Conservation (phyloP, 1,140 invertebrate genomes). For the fruit fly (Drosophila melanogaster) region DNA sequence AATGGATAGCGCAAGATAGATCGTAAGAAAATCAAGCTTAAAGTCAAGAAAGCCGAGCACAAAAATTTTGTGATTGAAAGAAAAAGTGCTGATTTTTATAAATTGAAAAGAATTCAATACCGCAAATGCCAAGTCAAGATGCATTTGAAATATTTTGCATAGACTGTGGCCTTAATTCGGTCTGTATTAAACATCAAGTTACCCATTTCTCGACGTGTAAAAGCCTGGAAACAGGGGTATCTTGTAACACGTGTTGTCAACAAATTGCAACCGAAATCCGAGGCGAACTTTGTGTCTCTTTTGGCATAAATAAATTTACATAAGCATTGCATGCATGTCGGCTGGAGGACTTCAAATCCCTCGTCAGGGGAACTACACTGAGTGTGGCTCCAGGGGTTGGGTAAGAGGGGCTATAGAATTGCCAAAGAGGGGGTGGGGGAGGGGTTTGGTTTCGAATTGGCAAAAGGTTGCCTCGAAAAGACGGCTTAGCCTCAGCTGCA, state of each 20-base stretch:
- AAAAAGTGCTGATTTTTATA: neutral
- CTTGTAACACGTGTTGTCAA: conserved; percentile 75
- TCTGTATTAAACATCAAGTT: neutral
- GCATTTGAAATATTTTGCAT: neutral
- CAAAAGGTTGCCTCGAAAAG: neutral
- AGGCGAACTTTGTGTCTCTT: conserved; percentile 69
- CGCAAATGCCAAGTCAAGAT: too few relatives aligned
- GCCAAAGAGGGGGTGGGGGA: neutral
- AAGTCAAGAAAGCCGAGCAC: neutral
- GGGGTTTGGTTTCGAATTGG: too few relatives aligned
- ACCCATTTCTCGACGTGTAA: conserved; percentile 9
- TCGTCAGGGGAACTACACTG: conserved; percentile 17
- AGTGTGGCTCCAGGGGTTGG: neutral
- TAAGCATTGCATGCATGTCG: conserved; percentile 68
- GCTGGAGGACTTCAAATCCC: conserved; percentile 16
- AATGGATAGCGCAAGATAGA: neutral
- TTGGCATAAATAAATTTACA: conserved; percentile 80
- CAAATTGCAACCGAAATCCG: conserved; percentile 78
- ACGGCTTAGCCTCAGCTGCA: conserved; percentile 28
- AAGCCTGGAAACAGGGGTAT: conserved; percentile 14
- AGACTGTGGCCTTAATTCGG: neutral
- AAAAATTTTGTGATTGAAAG: neutral
- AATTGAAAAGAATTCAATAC: too few relatives aligned
- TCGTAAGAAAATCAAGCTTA: neutral
- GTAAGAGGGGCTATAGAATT: too few relatives aligned